phyloP scores from a whole-genome alignment of 2,113 vertebrate species.

The Morone saxatilis region DNA sequence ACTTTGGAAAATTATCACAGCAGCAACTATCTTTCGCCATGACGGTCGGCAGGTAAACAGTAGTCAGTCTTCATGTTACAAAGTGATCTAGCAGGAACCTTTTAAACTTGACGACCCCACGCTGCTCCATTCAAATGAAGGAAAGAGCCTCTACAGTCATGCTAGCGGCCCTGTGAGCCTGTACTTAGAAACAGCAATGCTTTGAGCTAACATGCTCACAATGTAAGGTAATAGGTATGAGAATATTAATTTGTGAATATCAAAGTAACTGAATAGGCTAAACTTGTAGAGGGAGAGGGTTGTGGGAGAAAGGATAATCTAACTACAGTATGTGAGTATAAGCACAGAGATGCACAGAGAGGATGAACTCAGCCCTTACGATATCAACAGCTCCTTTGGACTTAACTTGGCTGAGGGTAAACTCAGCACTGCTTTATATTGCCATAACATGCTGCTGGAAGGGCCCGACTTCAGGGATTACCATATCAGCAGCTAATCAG shows the following conservation, averaged over 20 bases:
- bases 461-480: slow-evolving; percentile 32
- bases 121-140: not conserved
- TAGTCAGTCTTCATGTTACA: too few relatives aligned
- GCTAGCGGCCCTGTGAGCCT: not conserved
- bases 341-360: not conserved
- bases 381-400: slow-evolving; percentile 41
- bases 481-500: slow-evolving; percentile 11
- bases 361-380: slow-evolving; percentile 38
- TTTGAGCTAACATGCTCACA: not conserved
- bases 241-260: not conserved
- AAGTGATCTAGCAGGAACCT: too few relatives aligned
- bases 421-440: slow-evolving; percentile 32
- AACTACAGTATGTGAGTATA: not conserved
- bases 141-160: too few relatives aligned
- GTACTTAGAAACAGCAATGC: not conserved
- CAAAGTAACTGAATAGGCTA: not conserved
- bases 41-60: too few relatives aligned
- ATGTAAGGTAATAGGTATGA: too few relatives aligned
- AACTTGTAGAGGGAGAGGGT: not conserved
- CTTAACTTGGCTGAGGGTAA: slow-evolving; percentile 38
- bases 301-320: slow-evolving; percentile 11
- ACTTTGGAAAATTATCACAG: too few relatives aligned
- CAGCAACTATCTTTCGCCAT: too few relatives aligned
- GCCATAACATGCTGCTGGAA: slow-evolving; percentile 34
- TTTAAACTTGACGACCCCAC: too few relatives aligned